Base-by-base conservation (phyloP, 2,888 invertebrate species). In the Margaritifera margaritifera region DNA sequence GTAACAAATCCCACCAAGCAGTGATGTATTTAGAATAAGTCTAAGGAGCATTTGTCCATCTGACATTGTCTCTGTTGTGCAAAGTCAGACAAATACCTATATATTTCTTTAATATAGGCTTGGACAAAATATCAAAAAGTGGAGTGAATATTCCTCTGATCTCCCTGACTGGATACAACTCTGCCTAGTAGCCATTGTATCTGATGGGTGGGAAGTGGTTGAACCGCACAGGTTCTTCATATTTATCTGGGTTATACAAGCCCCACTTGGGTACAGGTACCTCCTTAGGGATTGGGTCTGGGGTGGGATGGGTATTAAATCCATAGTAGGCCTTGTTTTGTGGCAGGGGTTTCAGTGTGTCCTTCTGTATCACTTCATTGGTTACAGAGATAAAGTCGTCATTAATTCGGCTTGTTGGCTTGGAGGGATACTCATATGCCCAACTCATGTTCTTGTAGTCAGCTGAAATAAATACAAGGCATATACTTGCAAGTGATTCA, bases 151-250 rank as follows among this genome's bases (percentile, higher is more conserved):
- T 42, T 42, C 42, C 15, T 15, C 2, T 2, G 42, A 42, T 15
- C 11, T 42, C 15, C 15, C 15, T 42, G 42, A 15, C 42, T 42
- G 15, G 42, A 42, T 42, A 42, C 15, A 42, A 42, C 42, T 11
- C 42, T 42, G 42, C 42, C 55, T 74, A 75, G 68, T 83, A 82
- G 25, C 86, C 86, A 65, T 83, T 75, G 66, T 86, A 83, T 68
- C 79, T 83, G 61, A 96, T 96, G 0, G 87, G 86, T 53, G 89
- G 87, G 68, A 87, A 85, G 67, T 84, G 83, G 69, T 85, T 80
- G 24, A 84, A 80, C 66, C 87, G 74, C 66, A 78, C 74, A 55
- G 88, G 88, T 57, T 87, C 84, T 67, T 86, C 82, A 70, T 89
- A 88, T 67, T 84, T 77, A 15, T 78, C 83, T 18, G 89, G 88